Evolutionary conservation across 2,888 invertebrate genomes (phyloP).

Genomic region (Cheilosia scutellata): DNA sequence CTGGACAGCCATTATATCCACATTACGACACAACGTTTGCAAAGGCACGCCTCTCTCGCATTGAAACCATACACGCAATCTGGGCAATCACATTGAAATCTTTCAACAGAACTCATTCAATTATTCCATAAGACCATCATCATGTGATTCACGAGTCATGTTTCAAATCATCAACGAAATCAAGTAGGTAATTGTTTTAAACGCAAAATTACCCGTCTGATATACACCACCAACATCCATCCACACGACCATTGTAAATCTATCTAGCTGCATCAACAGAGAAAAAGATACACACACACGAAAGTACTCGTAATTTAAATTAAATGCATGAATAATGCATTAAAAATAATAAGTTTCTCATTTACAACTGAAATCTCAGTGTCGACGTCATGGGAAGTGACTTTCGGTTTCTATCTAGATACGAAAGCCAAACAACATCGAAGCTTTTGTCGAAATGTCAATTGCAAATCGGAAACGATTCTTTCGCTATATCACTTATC

Average conservation of each 20-base stretch:
- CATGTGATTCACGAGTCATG: constrained; percentile 47
- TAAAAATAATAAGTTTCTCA: constrained; percentile 37
- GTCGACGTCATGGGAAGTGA: constrained; percentile 57
- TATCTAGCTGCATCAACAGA: background rate
- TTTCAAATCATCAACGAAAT: constrained; percentile 48
- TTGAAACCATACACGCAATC: background rate
- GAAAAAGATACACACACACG: background rate
- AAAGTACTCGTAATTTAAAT: constrained; percentile 9
- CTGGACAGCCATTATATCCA: no score
- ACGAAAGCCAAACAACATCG: background rate
- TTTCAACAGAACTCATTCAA: constrained; percentile 32
- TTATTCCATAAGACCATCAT: constrained; percentile 21
- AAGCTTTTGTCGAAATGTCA: constrained; percentile 9
- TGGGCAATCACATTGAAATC: background rate
- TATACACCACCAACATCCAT: background rate
- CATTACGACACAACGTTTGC: background rate
- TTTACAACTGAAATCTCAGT: constrained; percentile 23
- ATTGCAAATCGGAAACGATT: constrained; percentile 30
- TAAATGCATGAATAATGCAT: constrained; percentile 55
- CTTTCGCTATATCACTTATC: constrained; percentile 16
- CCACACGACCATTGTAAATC: background rate
- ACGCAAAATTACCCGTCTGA: constrained; percentile 54
- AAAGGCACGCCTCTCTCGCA: background rate
- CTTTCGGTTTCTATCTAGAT: constrained; percentile 31
- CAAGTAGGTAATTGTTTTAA: constrained; percentile 55